Conservation (phyloP, 1,140 invertebrate genomes). For the Trachymyrmex cornetzi region DNA sequence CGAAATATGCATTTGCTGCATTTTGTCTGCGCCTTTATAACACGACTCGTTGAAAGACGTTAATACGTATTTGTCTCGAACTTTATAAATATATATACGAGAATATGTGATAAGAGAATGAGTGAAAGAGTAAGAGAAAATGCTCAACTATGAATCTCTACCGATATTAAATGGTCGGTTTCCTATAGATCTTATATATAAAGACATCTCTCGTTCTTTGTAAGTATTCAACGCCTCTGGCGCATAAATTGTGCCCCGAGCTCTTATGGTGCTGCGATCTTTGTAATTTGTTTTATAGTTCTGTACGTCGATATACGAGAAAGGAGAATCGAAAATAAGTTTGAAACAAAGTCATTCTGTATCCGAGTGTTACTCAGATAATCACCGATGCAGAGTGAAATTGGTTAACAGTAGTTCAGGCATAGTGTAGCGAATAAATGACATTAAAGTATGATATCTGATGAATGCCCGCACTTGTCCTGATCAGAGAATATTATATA, state of each 20-base stretch:
- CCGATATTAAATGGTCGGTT: slow-evolving; percentile 40
- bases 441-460: slow-evolving; percentile 58
- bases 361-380: slow-evolving; percentile 5
- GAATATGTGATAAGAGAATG: slow-evolving; percentile 54
- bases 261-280: slow-evolving; percentile 73
- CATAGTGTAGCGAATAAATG: slow-evolving; percentile 73
- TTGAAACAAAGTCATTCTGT: slow-evolving; percentile 41
- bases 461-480: slow-evolving; percentile 23
- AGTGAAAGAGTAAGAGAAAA: slow-evolving; percentile 26
- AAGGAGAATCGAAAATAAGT: slow-evolving; percentile 32
- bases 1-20: slow-evolving; percentile 56
- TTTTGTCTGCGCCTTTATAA: slow-evolving; percentile 51
- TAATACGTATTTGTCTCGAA: slow-evolving; percentile 49
- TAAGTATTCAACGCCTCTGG: slow-evolving; percentile 61
- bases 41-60: slow-evolving; percentile 44
- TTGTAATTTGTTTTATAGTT: slow-evolving; percentile 69
- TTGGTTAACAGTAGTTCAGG: slow-evolving; percentile 62
- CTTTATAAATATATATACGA: slow-evolving; percentile 52
- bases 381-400: slow-evolving; percentile 39
- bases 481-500: slow-evolving; percentile 10
- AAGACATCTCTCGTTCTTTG: slow-evolving; percentile 70
- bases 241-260: slow-evolving; percentile 33
- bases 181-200: slow-evolving; percentile 49
- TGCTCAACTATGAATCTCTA: slow-evolving; percentile 67
- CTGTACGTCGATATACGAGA: slow-evolving; percentile 27